These are phyloP conservation scores for Sebastes iracundus DNA, from an alignment of 2,797 vertebrate genomes.

Conservation along the genomic window DNA sequence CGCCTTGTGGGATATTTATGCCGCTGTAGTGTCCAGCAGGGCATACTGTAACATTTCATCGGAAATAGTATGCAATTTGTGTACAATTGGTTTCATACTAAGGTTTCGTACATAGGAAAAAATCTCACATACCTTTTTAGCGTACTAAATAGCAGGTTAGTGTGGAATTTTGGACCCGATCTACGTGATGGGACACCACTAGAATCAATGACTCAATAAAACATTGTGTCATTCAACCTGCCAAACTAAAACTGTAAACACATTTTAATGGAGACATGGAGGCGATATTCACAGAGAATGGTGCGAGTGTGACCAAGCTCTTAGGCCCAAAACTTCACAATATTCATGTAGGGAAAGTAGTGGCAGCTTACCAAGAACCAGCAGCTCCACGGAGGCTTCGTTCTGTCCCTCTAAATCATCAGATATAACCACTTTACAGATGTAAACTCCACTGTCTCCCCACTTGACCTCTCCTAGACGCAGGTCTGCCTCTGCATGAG, in stretches of 20 bases:
- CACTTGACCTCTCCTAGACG: slow-evolving; percentile 91
- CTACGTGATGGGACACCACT: background rate
- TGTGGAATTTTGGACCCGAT: no score
- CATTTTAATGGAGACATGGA: background rate
- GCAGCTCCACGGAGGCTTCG: slow-evolving; percentile 92
- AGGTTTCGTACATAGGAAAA: no score
- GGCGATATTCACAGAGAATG: background rate
- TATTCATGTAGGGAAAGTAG: background rate
- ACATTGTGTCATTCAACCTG: background rate
- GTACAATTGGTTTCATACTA: no score
- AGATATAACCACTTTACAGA: slow-evolving; percentile 90
- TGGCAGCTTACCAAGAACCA: slow-evolving; percentile 90
- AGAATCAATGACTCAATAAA: background rate
- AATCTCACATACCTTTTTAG: no score
- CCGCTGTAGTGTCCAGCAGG: no score
- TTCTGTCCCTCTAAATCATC: slow-evolving; percentile 94
- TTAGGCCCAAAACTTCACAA: background rate
- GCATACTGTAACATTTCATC: no score
- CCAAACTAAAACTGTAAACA: background rate
- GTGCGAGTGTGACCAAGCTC: background rate
- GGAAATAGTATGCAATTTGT: no score
- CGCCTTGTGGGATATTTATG: no score
- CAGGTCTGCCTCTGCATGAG: slow-evolving; percentile 89
- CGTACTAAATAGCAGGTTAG: background rate
- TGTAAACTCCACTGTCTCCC: slow-evolving; percentile 95